Evolutionary conservation across 2,797 vertebrate genomes (phyloP), one percentile per base, ranked within the genome.

Genomic region (Chloroceryle inda): DNA sequence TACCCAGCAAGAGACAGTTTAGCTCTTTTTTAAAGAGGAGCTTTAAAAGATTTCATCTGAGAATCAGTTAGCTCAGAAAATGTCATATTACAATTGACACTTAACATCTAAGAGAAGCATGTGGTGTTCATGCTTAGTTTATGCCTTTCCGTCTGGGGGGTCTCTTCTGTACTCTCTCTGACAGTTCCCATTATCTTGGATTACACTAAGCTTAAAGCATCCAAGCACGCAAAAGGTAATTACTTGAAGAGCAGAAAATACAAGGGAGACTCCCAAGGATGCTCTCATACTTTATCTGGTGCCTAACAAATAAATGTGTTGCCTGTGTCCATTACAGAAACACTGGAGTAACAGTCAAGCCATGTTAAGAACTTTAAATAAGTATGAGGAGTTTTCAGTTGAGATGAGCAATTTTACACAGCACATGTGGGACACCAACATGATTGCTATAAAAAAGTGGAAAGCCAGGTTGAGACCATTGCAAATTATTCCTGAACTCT

Each of bases 1-100:
- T 50, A 75, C 85, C 1, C 96, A 96, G 93, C 90, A 88, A 93
- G 94, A 89, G 87, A 80, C 42, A 88, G 74, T 40, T 95, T 79
- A 95, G 38, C 79, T 95, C n/a, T 45, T 76, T 92, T 91, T 14
- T 26, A 55, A 81, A 93, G 26, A 85, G 14, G 14, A 44, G 33
- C 37, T 94, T 94, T 62, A 74, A 89, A 91, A 86, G 58, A 84
- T 93, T 89, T 84, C 15, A 75, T 83, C 76, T 84, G 61, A 74
- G 74, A 95, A 58, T 66, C 38, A 58, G 72, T 87, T 79, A 53
- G 69, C 53, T 94, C 85, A 77, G 76, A 87, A 95, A 96, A 88
- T 2, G 5, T 33, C 0, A 0, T 33, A 37, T 88, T 91, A 53
- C 40, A 63, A 75, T 80, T 66, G 61, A 82, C 74, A 89, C 91